Evolutionary conservation across 2,888 invertebrate genomes (phyloP), one percentile per base, ranked within the genome.

Genomic region (Xestia c-nigrum): DNA sequence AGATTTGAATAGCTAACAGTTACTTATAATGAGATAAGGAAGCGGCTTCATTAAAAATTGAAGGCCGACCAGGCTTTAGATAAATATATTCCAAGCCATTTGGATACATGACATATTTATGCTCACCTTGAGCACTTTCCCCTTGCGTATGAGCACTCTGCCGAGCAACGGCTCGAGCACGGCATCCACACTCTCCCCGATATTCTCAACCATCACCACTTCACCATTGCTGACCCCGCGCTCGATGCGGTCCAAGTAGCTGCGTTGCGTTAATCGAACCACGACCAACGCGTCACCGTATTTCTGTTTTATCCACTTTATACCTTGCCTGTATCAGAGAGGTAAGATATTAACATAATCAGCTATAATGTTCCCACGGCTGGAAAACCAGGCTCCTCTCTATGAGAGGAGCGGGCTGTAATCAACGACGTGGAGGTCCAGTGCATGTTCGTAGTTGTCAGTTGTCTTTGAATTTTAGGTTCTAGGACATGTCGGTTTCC

Each of bases 291-390:
- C 93, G 0, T 97, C 97, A 0, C 98, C 98, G 93, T 98, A 99
- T 90, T 97, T 98, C n/a, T 97, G 98, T 95, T 99, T 99, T 81
- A 99, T 99, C 99, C 99, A 99, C 94, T 99, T 99, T 72, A 99
- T 97, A 31, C 99, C 99, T 97, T 99, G 99, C 68, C 97, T 97
- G 88, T 67, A 47, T 0, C 61, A 67, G 1, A 10, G 38, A 43
- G 43, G 12, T 43, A 16, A 43, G 14, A 64, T 55, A 7, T n/a
- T 7, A 43, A 19, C 59, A 61, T 38, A 19, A 19, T 38, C 9
- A 61, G 1, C 31, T 19, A 19, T 10, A 61, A 10, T 31, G 5
- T 38, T 19, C 10, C 31, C 9, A 61, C 59, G 19, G 59, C 19
- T 38, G 31, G 4, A 19, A 38, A 1, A 61, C 0, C 38, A 19